Conservation (phyloP, 2,888 invertebrate species). For the Aromia moschata region DNA sequence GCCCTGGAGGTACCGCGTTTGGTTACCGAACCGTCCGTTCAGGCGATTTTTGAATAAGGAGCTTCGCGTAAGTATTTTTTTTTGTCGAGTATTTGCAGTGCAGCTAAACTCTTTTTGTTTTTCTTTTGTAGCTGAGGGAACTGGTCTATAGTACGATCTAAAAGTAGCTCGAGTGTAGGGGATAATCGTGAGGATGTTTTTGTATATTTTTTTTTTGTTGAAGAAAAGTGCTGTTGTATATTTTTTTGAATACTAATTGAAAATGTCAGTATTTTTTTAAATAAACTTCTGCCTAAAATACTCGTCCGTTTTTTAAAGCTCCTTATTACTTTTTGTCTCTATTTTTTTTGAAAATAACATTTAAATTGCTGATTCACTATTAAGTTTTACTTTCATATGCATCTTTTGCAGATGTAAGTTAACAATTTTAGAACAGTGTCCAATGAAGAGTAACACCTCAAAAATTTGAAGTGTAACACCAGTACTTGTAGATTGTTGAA, state of each 20-base stretch:
- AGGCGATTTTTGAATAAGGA: slow-evolving; percentile 46
- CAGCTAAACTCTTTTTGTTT: slow-evolving; percentile 18
- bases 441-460: not conserved
- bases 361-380: too few relatives aligned
- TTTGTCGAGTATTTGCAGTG: slow-evolving; percentile 4
- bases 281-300: slow-evolving; percentile 1
- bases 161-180: slow-evolving; percentile 9
- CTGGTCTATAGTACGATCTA: slow-evolving; percentile 26
- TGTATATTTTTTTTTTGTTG: too few relatives aligned
- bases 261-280: slow-evolving; percentile 10
- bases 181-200: slow-evolving; percentile 10
- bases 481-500: too few relatives aligned
- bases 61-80: slow-evolving; percentile 45
- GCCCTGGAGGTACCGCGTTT: slow-evolving; percentile 45
- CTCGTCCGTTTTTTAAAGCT: slow-evolving; percentile 4
- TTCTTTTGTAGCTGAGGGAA: slow-evolving; percentile 38
- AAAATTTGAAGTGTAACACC: too few relatives aligned
- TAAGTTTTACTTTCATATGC: not conserved
- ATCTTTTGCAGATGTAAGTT: slow-evolving; percentile 4
- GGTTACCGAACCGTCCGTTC: slow-evolving; percentile 45
- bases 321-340: slow-evolving; percentile 6
- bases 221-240: not conserved
- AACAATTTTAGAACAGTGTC: not conserved
- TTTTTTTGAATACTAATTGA: slow-evolving; percentile 2
- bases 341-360: too few relatives aligned